phyloP scores from a whole-genome alignment of 2,113 vertebrate genomes.

The Cephalophus harveyi region DNA sequence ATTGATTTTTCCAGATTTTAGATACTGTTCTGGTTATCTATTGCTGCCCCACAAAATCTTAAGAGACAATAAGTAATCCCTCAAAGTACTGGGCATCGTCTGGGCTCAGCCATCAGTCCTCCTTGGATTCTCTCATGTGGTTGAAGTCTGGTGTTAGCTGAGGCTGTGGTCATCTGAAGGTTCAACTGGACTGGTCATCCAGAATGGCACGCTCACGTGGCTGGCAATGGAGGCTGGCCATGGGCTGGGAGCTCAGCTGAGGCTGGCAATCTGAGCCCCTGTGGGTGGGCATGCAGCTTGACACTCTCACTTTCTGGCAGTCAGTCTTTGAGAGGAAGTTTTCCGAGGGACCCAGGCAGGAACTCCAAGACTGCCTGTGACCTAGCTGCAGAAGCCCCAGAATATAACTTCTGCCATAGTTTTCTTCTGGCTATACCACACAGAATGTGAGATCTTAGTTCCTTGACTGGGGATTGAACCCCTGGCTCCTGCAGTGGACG shows the following conservation, averaged over 20 bases:
- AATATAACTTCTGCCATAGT: background rate
- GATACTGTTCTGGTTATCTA: background rate
- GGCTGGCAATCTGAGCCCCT: background rate
- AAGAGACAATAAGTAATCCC: background rate
- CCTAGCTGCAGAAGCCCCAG: background rate
- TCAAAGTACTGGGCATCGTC: background rate
- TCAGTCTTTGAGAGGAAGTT: background rate
- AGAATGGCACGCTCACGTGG: rapidly evolving
- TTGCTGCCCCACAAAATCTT: background rate
- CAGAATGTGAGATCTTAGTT: background rate
- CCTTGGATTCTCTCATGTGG: background rate
- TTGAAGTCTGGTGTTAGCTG: background rate
- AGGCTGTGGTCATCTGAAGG: background rate
- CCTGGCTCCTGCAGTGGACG: background rate
- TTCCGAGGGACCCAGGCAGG: background rate
- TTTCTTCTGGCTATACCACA: background rate
- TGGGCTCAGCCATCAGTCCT: background rate
- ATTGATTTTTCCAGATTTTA: background rate
- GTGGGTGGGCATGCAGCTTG: background rate
- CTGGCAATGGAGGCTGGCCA: background rate
- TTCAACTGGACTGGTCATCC: background rate
- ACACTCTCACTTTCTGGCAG: background rate
- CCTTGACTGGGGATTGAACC: background rate
- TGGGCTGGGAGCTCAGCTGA: background rate
- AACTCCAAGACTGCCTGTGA: background rate